Conservation (phyloP, 1,140 invertebrate genomes). For the Paracyclopina nana region DNA sequence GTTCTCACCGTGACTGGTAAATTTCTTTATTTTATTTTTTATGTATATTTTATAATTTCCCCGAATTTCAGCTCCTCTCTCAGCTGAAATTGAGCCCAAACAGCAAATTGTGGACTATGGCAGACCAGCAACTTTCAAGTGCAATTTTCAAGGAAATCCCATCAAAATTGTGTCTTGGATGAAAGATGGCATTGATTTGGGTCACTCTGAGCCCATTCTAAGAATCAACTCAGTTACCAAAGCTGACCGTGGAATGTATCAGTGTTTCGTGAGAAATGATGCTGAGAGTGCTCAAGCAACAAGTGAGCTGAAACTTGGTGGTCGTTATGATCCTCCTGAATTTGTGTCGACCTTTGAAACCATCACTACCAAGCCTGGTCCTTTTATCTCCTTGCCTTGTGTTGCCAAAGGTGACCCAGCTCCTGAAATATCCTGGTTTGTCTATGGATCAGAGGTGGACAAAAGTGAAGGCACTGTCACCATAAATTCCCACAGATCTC, state of each 20-base stretch:
- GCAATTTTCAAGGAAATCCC: slow-evolving; percentile 70
- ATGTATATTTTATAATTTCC: slow-evolving; percentile 10
- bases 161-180: slow-evolving; percentile 73
- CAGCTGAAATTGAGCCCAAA: slow-evolving; percentile 62
- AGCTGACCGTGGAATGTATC: slow-evolving; percentile 92
- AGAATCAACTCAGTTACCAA: slow-evolving; percentile 73
- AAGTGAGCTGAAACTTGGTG: slow-evolving; percentile 74
- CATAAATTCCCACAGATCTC: slow-evolving; percentile 36
- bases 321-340: slow-evolving; percentile 71
- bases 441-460: slow-evolving; percentile 62
- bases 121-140: slow-evolving; percentile 65
- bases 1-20: slow-evolving; percentile 65
- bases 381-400: slow-evolving; percentile 58
- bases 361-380: slow-evolving; percentile 65
- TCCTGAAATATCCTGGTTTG: slow-evolving; percentile 80
- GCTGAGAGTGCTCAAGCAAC: slow-evolving; percentile 80
- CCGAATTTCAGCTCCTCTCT: slow-evolving; percentile 44
- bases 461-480: slow-evolving; percentile 44
- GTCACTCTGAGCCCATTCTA: slow-evolving; percentile 47
- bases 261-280: slow-evolving; percentile 82
- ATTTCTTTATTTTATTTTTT: slow-evolving; percentile 11
- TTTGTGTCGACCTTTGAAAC: slow-evolving; percentile 65
- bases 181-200: slow-evolving; percentile 63
- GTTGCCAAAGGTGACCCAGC: slow-evolving; percentile 70
- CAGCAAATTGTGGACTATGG: slow-evolving; percentile 82